A percentile compares a stretch with the other conserved stretches of the same genome.
These are phyloP conservation scores for Caenorhabditis japonica DNA, from an alignment of 2,888 invertebrate species.

Conservation along the genomic window DNA sequence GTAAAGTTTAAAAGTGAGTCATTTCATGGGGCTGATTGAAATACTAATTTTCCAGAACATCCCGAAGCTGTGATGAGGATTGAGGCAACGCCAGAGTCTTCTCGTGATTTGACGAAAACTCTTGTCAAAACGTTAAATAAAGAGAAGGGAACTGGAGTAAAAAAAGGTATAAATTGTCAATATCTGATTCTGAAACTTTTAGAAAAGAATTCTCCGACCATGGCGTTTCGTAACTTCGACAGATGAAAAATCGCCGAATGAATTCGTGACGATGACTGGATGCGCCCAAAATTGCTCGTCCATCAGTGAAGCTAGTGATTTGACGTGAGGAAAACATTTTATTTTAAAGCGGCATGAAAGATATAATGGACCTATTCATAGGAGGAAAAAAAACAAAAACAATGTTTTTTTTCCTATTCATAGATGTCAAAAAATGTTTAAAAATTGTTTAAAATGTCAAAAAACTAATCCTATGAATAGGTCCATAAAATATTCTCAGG, in stretches of 20 bases:
- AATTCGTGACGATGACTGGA: conserved; percentile 42
- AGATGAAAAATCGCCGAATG: conserved; percentile 28
- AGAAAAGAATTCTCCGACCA: too few species aligned
- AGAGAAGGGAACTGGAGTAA: conserved; percentile 7
- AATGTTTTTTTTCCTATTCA: neutral
- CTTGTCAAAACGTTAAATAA: conserved; percentile 37
- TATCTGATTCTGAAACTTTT: too few species aligned
- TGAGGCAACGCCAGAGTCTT: neutral
- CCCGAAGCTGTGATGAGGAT: conserved; percentile 29
- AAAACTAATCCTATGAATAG: too few species aligned
- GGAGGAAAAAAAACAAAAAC: too few species aligned
- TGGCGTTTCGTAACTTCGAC: conserved; percentile 40
- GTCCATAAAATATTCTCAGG: too few species aligned
- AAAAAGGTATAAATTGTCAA: too few species aligned
- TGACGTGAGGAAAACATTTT: conserved; percentile 22
- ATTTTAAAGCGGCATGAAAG: too few species aligned
- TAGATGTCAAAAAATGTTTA: neutral
- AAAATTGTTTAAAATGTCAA: too few species aligned
- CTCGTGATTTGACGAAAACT: conserved; percentile 6
- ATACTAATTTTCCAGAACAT: conserved; percentile 23
- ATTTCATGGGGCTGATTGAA: neutral
- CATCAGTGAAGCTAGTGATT: conserved; percentile 26
- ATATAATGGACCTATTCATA: too few species aligned
- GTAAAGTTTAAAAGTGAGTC: conserved; percentile 12
- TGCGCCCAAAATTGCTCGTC: conserved; percentile 28